A percentile compares a stretch with the other conserved stretches of the same genome.
Conservation (phyloP, 2,113 vertebrate genomes). For the Campylomormyrus tamandua region DNA sequence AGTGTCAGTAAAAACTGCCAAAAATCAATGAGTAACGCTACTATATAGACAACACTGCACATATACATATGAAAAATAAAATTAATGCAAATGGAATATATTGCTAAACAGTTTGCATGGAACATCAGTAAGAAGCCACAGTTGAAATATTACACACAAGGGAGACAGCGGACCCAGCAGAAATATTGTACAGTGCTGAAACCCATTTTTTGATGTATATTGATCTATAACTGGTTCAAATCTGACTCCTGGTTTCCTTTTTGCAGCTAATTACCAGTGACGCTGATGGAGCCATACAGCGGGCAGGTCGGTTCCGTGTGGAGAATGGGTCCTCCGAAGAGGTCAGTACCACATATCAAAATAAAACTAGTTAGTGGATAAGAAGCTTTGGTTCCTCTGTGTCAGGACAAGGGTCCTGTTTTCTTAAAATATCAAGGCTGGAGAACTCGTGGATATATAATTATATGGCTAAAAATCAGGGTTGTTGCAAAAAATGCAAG, state of each 20-base stretch:
- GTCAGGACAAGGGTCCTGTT: not conserved
- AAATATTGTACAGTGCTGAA: not conserved
- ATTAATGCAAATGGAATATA: not conserved
- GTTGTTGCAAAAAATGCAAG: not conserved
- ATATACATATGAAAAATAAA: not conserved
- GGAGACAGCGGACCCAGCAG: not conserved
- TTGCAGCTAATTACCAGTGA: slow-evolving; percentile 92
- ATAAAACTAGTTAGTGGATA: not conserved
- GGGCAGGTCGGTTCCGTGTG: slow-evolving; percentile 93
- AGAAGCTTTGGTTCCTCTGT: not conserved
- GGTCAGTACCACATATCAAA: slow-evolving; percentile 53
- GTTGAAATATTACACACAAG: not conserved
- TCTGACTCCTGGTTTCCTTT: slow-evolving; percentile 23
- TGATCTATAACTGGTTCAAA: not conserved
- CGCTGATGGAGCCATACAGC: slow-evolving; percentile 95
- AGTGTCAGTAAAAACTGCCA: not conserved
- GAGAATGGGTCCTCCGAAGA: slow-evolving; percentile 92
- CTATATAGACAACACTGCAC: not conserved
- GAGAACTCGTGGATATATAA: not conserved
- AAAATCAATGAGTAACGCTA: not conserved
- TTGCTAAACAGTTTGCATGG: not conserved
- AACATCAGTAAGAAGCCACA: not conserved
- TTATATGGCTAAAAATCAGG: not conserved
- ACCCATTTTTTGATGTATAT: not conserved
- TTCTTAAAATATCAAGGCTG: not conserved